These are phyloP conservation scores for Leptothorax acervorum DNA, from an alignment of 2,888 invertebrate species.

Conservation along the genomic window DNA sequence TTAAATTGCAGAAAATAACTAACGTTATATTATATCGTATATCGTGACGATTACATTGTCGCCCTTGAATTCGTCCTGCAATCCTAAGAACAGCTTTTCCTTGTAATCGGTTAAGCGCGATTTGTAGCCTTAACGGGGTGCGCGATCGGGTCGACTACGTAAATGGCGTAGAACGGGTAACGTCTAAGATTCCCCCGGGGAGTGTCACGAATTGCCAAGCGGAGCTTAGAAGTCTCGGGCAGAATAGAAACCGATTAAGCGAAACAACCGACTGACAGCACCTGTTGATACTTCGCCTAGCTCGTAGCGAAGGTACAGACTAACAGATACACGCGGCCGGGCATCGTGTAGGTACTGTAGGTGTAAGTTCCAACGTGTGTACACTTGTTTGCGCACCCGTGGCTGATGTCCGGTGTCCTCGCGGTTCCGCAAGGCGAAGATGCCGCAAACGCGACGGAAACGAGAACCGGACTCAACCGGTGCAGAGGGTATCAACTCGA, in stretches of 20 bases:
- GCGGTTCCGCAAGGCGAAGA: slow-evolving; percentile 11
- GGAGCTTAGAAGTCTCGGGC: slow-evolving; percentile 76
- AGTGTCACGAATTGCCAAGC: slow-evolving; percentile 63
- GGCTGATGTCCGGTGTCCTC: slow-evolving; percentile 28
- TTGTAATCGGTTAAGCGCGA: slow-evolving; percentile 28
- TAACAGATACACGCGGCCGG: slow-evolving; percentile 1
- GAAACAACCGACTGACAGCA: slow-evolving; percentile 81
- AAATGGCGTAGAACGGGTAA: slow-evolving; percentile 33
- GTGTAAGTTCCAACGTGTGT: background rate
- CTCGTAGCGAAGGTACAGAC: slow-evolving; percentile 49
- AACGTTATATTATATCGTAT: background rate
- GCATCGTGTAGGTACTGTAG: background rate
- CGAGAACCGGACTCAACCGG: background rate
- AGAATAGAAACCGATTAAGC: slow-evolving; percentile 80
- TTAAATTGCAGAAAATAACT: background rate
- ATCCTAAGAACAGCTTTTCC: background rate
- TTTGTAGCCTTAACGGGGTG: slow-evolving; percentile 40
- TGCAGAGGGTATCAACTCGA: background rate
- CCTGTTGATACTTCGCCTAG: slow-evolving; percentile 80
- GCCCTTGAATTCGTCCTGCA: background rate
- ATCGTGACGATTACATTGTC: background rate
- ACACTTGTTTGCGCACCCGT: slow-evolving; percentile 26
- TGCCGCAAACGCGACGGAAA: background rate
- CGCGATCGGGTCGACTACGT: slow-evolving; percentile 15
- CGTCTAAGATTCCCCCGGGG: slow-evolving; percentile 49